Conservation (phyloP, 64 coral and sea anemone genomes). For the Montipora foliosa region DNA sequence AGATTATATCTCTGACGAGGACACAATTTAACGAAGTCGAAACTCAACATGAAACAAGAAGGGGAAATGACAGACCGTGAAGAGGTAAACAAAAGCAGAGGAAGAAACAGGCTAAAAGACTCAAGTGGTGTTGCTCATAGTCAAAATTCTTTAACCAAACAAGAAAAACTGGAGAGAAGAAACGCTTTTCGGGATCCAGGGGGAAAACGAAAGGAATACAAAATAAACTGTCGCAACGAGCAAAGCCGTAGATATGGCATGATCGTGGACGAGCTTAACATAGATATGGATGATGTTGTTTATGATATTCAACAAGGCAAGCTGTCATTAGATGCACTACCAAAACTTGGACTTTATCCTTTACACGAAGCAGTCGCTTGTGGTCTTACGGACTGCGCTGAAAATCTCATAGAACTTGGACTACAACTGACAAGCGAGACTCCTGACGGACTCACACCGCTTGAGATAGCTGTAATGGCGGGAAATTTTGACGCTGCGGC, state of each 20-base stretch:
- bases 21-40: neutral
- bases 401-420: slow-evolving; percentile 62
- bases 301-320: slow-evolving; percentile 35
- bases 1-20: neutral
- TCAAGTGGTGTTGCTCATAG: neutral
- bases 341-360: slow-evolving; percentile 44
- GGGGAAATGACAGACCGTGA: neutral
- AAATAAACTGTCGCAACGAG: neutral
- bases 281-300: slow-evolving; percentile 44
- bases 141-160: neutral
- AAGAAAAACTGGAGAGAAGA: slow-evolving; percentile 31
- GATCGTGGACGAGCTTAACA: slow-evolving; percentile 25
- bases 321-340: slow-evolving; percentile 25
- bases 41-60: neutral
- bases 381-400: slow-evolving; percentile 60
- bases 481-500: slow-evolving; percentile 77
- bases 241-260: slow-evolving; percentile 40
- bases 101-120: slow-evolving; percentile 11
- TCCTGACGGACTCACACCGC: slow-evolving; percentile 74
- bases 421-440: slow-evolving; percentile 64
- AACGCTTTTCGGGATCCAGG: slow-evolving; percentile 16
- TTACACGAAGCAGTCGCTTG: slow-evolving; percentile 80
- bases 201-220: slow-evolving; percentile 12
- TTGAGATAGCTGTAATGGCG: slow-evolving; percentile 74
- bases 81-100: slow-evolving; percentile 22